Conservation (phyloP, 2,797 vertebrate species). For the Tolypeutes matacus region DNA sequence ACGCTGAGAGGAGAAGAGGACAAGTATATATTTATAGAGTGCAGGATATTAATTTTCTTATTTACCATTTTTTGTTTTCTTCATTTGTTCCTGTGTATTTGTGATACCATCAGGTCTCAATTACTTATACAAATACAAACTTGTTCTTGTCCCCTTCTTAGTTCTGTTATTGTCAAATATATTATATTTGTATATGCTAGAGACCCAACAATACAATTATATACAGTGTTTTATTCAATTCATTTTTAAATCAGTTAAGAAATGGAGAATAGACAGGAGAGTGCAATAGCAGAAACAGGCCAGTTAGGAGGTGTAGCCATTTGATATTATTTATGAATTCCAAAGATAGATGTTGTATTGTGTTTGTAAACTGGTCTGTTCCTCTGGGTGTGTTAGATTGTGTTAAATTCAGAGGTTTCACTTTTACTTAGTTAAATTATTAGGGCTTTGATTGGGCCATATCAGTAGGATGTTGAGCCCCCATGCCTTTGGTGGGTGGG, state of each 20-base stretch:
- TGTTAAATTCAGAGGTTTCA: no score
- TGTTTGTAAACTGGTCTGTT: no score
- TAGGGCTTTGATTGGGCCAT: no score
- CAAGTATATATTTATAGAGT: not conserved
- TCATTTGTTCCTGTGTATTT: not conserved
- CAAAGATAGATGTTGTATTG: no score
- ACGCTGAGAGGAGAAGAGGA: not conserved
- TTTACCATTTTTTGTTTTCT: not conserved
- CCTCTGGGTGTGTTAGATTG: no score
- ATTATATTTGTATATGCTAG: not conserved
- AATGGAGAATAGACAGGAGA: not conserved
- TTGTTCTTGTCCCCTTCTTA: not conserved
- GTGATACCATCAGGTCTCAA: not conserved
- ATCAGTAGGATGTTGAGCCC: no score
- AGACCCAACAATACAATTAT: not conserved
- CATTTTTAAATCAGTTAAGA: not conserved
- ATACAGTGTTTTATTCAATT: not conserved
- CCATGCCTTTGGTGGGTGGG: no score
- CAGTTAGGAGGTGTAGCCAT: no score
- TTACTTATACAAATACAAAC: not conserved
- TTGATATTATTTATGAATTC: no score
- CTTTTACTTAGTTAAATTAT: no score
- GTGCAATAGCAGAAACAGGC: not conserved
- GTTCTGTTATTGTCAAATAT: not conserved
- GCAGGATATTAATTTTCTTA: not conserved